These are phyloP conservation scores for Drymonia ruficornis DNA, from an alignment of 2,888 invertebrate species.

Conservation along the genomic window DNA sequence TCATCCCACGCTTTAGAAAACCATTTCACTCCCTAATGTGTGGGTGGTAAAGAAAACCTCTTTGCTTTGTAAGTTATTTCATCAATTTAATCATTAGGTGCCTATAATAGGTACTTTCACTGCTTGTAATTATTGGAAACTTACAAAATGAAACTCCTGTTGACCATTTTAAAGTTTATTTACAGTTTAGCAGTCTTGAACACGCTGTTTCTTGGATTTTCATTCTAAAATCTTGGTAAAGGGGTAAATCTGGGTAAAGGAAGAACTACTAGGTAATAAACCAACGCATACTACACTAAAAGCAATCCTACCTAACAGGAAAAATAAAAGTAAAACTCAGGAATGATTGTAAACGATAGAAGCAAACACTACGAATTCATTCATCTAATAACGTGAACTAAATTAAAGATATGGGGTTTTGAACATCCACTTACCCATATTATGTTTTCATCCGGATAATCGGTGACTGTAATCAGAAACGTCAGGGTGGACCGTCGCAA, in stretches of 20 bases:
- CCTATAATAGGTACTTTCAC: constrained; percentile 27
- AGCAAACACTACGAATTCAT: constrained; percentile 1
- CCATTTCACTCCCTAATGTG: constrained; percentile 37
- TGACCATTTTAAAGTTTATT: constrained; percentile 25
- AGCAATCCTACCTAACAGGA: not conserved
- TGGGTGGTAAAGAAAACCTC: constrained; percentile 36
- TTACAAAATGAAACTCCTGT: constrained; percentile 24
- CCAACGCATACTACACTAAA: not conserved
- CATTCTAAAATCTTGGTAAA: not conserved
- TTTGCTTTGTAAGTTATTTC: constrained; percentile 18
- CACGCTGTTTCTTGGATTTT: constrained; percentile 13
- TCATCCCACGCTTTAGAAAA: constrained; percentile 43
- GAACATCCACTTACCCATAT: constrained; percentile 45
- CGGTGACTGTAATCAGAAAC: constrained; percentile 44
- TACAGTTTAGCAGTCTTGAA: not conserved
- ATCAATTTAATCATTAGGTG: constrained; percentile 27
- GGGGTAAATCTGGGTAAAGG: not conserved
- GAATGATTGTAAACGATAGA: not conserved
- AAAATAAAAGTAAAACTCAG: constrained; percentile 4
- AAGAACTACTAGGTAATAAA: not conserved
- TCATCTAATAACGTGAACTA: not conserved
- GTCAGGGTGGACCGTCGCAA: constrained; percentile 60
- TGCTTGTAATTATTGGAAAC: constrained; percentile 15
- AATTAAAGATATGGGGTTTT: not conserved
- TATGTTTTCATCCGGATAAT: constrained; percentile 28